These are phyloP conservation scores for Drosophila parthenogenetica DNA, from an alignment of 2,888 invertebrate genomes.

Conservation along the genomic window DNA sequence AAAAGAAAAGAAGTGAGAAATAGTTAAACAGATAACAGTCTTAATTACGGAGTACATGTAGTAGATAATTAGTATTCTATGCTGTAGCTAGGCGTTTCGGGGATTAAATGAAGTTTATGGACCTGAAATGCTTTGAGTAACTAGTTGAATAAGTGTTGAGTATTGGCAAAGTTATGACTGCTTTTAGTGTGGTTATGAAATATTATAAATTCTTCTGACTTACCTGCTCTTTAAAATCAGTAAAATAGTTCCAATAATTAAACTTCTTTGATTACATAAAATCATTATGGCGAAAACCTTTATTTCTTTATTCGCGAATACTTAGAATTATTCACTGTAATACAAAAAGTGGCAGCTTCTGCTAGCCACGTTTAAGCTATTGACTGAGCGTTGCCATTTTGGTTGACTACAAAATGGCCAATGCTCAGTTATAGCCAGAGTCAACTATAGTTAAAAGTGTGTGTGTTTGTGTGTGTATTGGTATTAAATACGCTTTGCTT, in stretches of 20 bases:
- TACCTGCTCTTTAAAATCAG: not conserved
- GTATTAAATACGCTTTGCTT: conserved; percentile 61
- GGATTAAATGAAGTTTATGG: too few relatives aligned
- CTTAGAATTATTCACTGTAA: conserved; percentile 22
- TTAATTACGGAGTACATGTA: conserved; percentile 6
- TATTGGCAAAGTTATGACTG: too few relatives aligned
- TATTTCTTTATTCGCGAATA: conserved; percentile 27
- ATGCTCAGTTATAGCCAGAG: conserved; percentile 8
- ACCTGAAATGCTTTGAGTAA: too few relatives aligned
- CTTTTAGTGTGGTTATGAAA: too few relatives aligned
- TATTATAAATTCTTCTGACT: not conserved
- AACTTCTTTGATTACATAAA: conserved; percentile 33
- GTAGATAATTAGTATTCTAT: not conserved
- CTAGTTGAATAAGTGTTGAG: too few relatives aligned
- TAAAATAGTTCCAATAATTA: too few relatives aligned
- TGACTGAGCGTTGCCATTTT: conserved; percentile 24
- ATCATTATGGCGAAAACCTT: conserved; percentile 32
- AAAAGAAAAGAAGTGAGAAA: not conserved
- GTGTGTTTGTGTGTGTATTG: conserved; percentile 7
- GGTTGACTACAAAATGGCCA: not conserved
- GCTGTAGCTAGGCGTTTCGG: not conserved
- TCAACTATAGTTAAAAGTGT: conserved; percentile 17
- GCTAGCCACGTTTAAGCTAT: conserved; percentile 14
- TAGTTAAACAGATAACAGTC: conserved; percentile 5
- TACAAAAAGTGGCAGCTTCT: conserved; percentile 36